Evolutionary conservation across 2,113 vertebrate species (phyloP), one percentile per base, ranked within the genome.

Genomic region (Melanocharis versteri): DNA sequence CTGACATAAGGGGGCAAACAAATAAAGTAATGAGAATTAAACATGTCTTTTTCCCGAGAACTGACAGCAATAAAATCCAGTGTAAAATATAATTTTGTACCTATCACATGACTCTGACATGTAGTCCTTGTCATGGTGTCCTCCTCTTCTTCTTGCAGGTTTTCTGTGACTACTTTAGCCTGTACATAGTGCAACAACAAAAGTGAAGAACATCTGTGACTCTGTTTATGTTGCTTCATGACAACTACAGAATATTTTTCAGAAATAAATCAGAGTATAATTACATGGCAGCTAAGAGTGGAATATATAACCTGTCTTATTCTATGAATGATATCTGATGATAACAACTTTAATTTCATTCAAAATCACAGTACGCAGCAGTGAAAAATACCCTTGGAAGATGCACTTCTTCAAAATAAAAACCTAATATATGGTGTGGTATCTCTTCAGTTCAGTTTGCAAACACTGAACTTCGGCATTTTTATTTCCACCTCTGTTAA

Each of bases 71-170:
- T 64, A 95, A 94, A 94, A 96, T 64, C 14, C 53, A 78, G 40
- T 51, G 42, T 90, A 95, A 96, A 92, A 95, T 35, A 87, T 71
- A 92, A 90, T 92, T 88, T 65, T 92, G 97, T 98, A 99, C 99
- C 99, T 96, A 98, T 97, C 96, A 97, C 95, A 94, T 98, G 98
- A 96, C 98, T 99, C 96, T 98, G 99, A 97, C 98, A 98, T 27
- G 97, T 83, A 31, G 98, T 84, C 39, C 98, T 98, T 61, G 95
- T 87, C 80, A 97, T 87, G 88, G 94, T 87, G 61, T 97, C 97
- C 56, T 98, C 98, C 82, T 98, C 98, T 68, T 98, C 98, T 84
- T 98, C 98, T 96, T 93, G 97, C 87, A 97, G 89, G 96, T 97
- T 98, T 98, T 98, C 97, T 96, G 97, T 76, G 93, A 97, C 96